Conservation (phyloP, 2,888 invertebrate species). For the Mayetiola destructor region DNA sequence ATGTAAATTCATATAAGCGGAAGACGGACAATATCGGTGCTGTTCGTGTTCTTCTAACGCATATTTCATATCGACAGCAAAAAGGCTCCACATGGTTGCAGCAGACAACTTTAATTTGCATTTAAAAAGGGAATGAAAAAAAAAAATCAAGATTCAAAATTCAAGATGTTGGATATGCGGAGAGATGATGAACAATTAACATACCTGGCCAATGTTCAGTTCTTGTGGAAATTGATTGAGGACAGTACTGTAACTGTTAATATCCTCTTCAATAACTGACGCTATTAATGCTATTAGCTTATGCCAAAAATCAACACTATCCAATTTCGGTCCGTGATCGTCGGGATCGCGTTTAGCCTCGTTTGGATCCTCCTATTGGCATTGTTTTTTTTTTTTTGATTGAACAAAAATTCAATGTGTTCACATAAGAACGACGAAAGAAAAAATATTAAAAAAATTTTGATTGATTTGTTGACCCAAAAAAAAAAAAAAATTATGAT, state of each 20-base stretch:
- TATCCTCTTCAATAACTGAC: conserved; percentile 97
- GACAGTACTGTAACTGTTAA: conserved; percentile 93
- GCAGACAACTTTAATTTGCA: conserved; percentile 59
- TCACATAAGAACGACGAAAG: too few relatives aligned
- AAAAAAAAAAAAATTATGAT: too few relatives aligned
- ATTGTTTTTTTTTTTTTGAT: too few relatives aligned
- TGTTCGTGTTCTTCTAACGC: conserved; percentile 97
- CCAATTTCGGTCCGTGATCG: conserved; percentile 71
- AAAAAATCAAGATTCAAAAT: background rate
- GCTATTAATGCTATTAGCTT: conserved; percentile 92
- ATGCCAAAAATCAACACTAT: conserved; percentile 96
- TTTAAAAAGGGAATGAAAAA: conserved; percentile 2
- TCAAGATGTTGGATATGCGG: background rate
- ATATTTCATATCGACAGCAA: conserved; percentile 94
- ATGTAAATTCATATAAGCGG: conserved; percentile 98
- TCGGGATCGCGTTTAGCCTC: conserved; percentile 78
- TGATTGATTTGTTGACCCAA: too few relatives aligned
- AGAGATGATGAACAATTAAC: background rate
- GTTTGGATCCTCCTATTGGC: conserved; percentile 63
- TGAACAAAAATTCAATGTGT: too few relatives aligned
- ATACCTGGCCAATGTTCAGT: conserved; percentile 88
- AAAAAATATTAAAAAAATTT: too few relatives aligned
- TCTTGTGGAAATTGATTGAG: conserved; percentile 99
- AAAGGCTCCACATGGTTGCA: conserved; percentile 93
- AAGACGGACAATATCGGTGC: conserved; percentile 88